These are phyloP conservation scores for Drosophila diplacantha DNA, from an alignment of 2,888 invertebrate species.

Conservation along the genomic window DNA sequence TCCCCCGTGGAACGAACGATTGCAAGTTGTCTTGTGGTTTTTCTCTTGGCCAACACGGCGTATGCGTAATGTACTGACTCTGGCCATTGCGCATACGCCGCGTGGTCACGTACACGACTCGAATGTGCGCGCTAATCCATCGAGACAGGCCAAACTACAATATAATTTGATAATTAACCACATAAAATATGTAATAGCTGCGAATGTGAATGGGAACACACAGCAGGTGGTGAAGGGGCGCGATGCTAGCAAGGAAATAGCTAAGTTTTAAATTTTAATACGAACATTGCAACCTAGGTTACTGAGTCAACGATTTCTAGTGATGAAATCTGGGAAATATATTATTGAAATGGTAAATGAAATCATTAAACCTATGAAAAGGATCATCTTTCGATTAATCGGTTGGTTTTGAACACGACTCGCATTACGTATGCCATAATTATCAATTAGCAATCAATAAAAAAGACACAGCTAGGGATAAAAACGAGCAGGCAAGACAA, in stretches of 20 bases:
- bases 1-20: background rate
- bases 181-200: slow-evolving; percentile 46
- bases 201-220: slow-evolving; percentile 22
- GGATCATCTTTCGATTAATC: background rate
- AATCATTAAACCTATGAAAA: background rate
- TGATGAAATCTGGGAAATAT: background rate
- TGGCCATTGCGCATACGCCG: slow-evolving; percentile 62
- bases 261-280: background rate
- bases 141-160: slow-evolving; percentile 51
- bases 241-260: background rate
- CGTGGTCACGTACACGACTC: slow-evolving; percentile 38
- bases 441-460: slow-evolving; percentile 75
- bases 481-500: slow-evolving; percentile 50
- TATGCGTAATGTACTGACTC: slow-evolving; percentile 57
- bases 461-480: slow-evolving; percentile 6
- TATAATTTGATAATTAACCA: slow-evolving; percentile 63
- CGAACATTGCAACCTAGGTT: background rate
- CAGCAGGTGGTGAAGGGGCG: slow-evolving; percentile 31
- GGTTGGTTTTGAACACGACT: slow-evolving; percentile 19
- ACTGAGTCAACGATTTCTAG: background rate
- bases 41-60: slow-evolving; percentile 34
- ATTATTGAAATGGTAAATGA: background rate
- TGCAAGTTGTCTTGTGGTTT: slow-evolving; percentile 26
- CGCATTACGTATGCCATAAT: slow-evolving; percentile 56
- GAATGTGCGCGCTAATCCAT: slow-evolving; percentile 44